These are phyloP conservation scores for Drosophila kohkoa DNA, from an alignment of 1,140 invertebrate species.

Conservation along the genomic window DNA sequence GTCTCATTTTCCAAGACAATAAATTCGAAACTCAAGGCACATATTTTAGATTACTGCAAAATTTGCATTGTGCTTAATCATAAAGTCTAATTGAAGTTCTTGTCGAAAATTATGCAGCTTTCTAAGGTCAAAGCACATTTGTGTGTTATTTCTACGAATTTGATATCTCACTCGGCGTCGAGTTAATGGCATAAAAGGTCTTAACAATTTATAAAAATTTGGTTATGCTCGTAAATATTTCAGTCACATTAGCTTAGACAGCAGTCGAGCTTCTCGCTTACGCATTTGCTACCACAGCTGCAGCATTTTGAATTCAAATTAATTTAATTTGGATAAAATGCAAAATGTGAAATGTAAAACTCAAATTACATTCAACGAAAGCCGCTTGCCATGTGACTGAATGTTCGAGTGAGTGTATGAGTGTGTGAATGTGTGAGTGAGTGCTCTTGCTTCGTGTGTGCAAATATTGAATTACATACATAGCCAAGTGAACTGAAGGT, in stretches of 20 bases:
- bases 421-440: background rate
- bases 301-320: slow-evolving; percentile 48
- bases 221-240: slow-evolving; percentile 35
- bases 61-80: background rate
- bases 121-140: slow-evolving; percentile 1
- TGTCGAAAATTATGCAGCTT: slow-evolving; percentile 2
- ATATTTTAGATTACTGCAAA: background rate
- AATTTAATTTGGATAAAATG: slow-evolving; percentile 62
- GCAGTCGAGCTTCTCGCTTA: background rate
- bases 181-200: background rate
- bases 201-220: slow-evolving; percentile 41
- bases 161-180: background rate
- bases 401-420: background rate
- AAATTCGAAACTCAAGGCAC: background rate
- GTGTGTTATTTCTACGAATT: background rate
- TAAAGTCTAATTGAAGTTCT: slow-evolving; percentile 5
- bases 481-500: slow-evolving; percentile 19
- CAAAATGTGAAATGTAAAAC: slow-evolving; percentile 51
- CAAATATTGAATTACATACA: slow-evolving; percentile 53
- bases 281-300: slow-evolving; percentile 5
- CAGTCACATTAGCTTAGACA: slow-evolving; percentile 36
- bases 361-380: slow-evolving; percentile 52
- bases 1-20: background rate
- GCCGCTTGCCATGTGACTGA: slow-evolving; percentile 9
- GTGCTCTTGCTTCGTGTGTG: slow-evolving; percentile 13